A percentile compares a stretch with the other conserved stretches of the same genome.
Evolutionary conservation across 1,140 invertebrate species (phyloP).

Genomic region (Polypedilum pembai): DNA sequence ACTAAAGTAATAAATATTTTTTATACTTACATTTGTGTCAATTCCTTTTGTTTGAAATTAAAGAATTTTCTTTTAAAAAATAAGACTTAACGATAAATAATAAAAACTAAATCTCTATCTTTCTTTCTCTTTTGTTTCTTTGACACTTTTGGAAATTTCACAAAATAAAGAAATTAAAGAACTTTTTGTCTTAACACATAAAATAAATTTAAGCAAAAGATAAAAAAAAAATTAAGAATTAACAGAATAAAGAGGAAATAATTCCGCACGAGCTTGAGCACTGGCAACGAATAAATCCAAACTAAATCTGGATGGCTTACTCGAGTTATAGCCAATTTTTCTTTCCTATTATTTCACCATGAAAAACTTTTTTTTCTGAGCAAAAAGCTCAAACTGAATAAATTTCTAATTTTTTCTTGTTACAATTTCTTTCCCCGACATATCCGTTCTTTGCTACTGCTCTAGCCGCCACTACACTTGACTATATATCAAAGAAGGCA

Average conservation of each 20-base stretch:
- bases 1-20: too few species aligned
- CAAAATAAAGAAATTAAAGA: neutral
- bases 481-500: neutral
- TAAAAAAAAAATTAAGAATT: neutral
- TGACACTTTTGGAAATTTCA: constrained; percentile 23
- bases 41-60: neutral
- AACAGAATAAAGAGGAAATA: neutral
- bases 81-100: too few species aligned
- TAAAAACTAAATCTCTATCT: neutral
- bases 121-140: neutral
- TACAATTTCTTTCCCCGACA: constrained; percentile 24
- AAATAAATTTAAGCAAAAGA: neutral
- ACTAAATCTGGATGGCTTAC: constrained; percentile 24
- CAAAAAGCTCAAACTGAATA: constrained; percentile 25
- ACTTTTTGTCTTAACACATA: neutral
- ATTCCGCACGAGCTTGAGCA: neutral
- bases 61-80: too few species aligned
- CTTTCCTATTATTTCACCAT: constrained; percentile 2
- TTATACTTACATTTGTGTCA: neutral
- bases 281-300: constrained; percentile 25
- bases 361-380: constrained; percentile 1
- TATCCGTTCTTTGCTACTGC: neutral
- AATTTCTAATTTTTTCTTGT: constrained; percentile 26
- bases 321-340: constrained; percentile 19
- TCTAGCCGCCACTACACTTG: neutral